A percentile compares a stretch with the other conserved stretches of the same genome.
phyloP scores from a whole-genome alignment of 2,888 invertebrate species.

The Aphelenchoides bicaudatus region DNA sequence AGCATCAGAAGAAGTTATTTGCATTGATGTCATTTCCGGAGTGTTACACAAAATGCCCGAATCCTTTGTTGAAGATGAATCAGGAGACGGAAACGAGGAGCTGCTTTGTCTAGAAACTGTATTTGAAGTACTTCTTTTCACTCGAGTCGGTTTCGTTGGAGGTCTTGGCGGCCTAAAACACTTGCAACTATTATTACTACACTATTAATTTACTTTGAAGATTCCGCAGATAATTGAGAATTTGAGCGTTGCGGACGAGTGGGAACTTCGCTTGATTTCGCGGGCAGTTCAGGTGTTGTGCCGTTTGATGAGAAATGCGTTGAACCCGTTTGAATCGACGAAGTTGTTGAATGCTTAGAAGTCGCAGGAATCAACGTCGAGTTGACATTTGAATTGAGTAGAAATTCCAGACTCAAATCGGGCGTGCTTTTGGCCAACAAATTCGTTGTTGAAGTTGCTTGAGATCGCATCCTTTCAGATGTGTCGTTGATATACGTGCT shows the following conservation, averaged over 20 bases:
- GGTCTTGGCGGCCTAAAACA: constrained; percentile 1
- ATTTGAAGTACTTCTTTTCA: constrained; percentile 1
- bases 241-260: too few relatives aligned
- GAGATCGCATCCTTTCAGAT: not conserved
- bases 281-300: not conserved
- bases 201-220: not conserved
- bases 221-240: too few relatives aligned
- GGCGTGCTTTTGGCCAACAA: constrained; percentile 15
- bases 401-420: constrained; percentile 3
- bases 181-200: not conserved
- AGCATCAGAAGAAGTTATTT: constrained; percentile 4
- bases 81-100: constrained; percentile 11
- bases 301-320: not conserved
- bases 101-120: constrained; percentile 7
- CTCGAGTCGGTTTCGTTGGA: not conserved
- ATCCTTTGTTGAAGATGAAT: constrained; percentile 10
- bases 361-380: constrained; percentile 1
- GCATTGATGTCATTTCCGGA: not conserved
- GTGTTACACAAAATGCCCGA: constrained; percentile 2
- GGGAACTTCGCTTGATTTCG: too few relatives aligned
- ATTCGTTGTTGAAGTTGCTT: constrained; percentile 16
- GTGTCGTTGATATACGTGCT: not conserved
- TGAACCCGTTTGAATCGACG: too few relatives aligned
- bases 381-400: not conserved
- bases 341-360: not conserved